phyloP scores from a whole-genome alignment of 1,140 invertebrate species.

The Drosophila novamexicana region DNA sequence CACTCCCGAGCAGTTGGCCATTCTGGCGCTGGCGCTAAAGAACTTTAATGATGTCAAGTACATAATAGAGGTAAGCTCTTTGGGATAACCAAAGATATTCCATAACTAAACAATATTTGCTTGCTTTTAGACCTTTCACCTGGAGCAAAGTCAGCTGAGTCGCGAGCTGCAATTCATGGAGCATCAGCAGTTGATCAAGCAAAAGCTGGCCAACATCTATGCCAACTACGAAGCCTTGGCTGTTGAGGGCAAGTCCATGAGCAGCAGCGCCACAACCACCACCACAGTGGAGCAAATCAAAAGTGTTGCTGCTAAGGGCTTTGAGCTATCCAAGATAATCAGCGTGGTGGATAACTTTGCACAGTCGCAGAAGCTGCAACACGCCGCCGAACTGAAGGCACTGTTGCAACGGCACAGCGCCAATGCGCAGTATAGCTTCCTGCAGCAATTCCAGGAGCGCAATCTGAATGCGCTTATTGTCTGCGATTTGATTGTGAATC shows the following conservation, averaged over 20 bases:
- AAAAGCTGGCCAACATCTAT: slow-evolving; percentile 68
- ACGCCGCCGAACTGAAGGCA: slow-evolving; percentile 51
- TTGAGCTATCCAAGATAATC: slow-evolving; percentile 72
- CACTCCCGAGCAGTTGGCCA: slow-evolving; percentile 74
- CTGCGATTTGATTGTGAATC: slow-evolving; percentile 73
- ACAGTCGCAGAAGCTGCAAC: slow-evolving; percentile 68
- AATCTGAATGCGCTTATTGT: slow-evolving; percentile 74
- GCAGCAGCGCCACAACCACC: slow-evolving; percentile 49
- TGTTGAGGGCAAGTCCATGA: slow-evolving; percentile 21
- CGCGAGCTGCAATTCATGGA: slow-evolving; percentile 84
- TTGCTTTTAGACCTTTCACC: slow-evolving; percentile 83
- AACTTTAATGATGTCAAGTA: slow-evolving; percentile 79
- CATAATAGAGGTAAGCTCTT: slow-evolving; percentile 72
- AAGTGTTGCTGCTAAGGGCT: slow-evolving; percentile 69
- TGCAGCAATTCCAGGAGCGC: slow-evolving; percentile 68
- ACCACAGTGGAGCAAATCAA: slow-evolving; percentile 78
- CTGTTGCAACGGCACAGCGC: slow-evolving; percentile 54
- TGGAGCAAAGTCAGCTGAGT: slow-evolving; percentile 82
- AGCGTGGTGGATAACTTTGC: slow-evolving; percentile 84
- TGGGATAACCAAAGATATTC: not conserved
- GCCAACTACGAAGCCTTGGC: slow-evolving; percentile 66
- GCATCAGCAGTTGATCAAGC: slow-evolving; percentile 83
- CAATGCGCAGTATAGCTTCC: slow-evolving; percentile 64
- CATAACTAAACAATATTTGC: not conserved
- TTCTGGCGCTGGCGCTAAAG: slow-evolving; percentile 73